Conservation (phyloP, 1,140 invertebrate genomes). For the Drosophila grimshawi region DNA sequence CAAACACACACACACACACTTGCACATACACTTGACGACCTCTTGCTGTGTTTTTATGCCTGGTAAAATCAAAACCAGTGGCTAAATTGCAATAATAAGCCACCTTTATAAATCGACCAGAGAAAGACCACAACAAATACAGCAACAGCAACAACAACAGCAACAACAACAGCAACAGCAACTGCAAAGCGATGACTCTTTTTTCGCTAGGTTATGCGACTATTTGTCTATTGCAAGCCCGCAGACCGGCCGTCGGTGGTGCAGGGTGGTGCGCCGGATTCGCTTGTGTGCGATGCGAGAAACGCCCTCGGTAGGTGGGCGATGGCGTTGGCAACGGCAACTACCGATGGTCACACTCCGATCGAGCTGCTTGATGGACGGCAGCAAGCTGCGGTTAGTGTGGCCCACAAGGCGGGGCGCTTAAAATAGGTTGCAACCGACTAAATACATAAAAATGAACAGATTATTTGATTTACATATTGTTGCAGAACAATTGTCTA, state of each 20-base stretch:
- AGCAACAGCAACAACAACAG: conserved; percentile 12
- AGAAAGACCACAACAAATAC: conserved; percentile 37
- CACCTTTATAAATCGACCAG: conserved; percentile 81
- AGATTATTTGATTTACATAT: too few relatives aligned
- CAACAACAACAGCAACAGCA: conserved; percentile 9
- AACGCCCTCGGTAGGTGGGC: conserved; percentile 81
- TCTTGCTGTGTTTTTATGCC: conserved; percentile 66
- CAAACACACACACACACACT: conserved; percentile 5
- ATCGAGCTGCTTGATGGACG: conserved; percentile 38
- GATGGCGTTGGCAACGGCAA: conserved; percentile 41
- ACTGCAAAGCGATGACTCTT: conserved; percentile 25
- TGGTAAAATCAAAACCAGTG: conserved; percentile 84
- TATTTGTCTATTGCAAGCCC: conserved; percentile 70
- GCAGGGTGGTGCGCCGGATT: conserved; percentile 11
- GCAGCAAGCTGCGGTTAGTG: background rate
- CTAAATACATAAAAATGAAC: too few relatives aligned
- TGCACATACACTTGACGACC: conserved; percentile 35
- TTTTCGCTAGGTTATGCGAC: conserved; percentile 32
- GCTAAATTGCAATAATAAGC: conserved; percentile 84
- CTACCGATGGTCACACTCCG: conserved; percentile 63
- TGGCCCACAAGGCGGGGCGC: conserved; percentile 15
- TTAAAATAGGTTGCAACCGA: background rate
- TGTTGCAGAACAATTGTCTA: too few relatives aligned
- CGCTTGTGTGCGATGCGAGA: conserved; percentile 43
- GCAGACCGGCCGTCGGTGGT: background rate